Percentiles rank a stretch among this genome's conserved stretches.
These are phyloP conservation scores for Parnassius apollo DNA, from an alignment of 2,888 invertebrate genomes.

Conservation along the genomic window DNA sequence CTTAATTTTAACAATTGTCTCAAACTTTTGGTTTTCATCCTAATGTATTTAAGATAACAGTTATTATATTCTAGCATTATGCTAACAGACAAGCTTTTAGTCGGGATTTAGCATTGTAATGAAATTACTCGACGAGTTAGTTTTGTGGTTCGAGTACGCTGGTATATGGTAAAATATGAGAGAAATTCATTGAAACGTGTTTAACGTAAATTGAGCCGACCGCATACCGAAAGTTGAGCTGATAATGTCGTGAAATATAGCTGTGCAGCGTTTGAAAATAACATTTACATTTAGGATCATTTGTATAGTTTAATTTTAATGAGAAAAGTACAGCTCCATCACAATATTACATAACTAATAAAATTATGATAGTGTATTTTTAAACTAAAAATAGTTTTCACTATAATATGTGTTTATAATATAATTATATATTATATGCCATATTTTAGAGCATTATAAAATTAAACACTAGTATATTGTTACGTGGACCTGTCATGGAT, in stretches of 20 bases:
- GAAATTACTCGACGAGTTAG: slow-evolving; percentile 37
- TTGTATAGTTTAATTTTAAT: not conserved
- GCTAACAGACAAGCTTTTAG: slow-evolving; percentile 33
- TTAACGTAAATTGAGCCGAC: slow-evolving; percentile 19
- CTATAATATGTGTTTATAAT: no score
- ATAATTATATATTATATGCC: no score
- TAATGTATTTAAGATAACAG: slow-evolving; percentile 30
- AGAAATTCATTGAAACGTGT: slow-evolving; percentile 19
- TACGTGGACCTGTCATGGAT: no score
- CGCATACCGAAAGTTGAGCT: slow-evolving; percentile 18
- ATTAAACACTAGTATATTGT: no score
- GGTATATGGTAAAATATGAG: slow-evolving; percentile 19
- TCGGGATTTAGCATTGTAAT: slow-evolving; percentile 36
- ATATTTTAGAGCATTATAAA: no score
- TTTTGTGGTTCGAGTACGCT: slow-evolving; percentile 29
- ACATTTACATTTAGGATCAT: slow-evolving; percentile 9
- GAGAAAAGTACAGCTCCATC: no score
- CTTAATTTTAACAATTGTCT: slow-evolving; percentile 30
- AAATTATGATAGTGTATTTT: no score
- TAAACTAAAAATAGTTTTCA: no score
- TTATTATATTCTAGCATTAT: slow-evolving; percentile 20
- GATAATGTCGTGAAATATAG: slow-evolving; percentile 20
- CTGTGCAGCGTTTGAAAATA: slow-evolving; percentile 3
- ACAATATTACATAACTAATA: no score
- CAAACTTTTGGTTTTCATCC: slow-evolving; percentile 28